Conservation (phyloP, 2,888 invertebrate species). For the Conistra vaccinii region DNA sequence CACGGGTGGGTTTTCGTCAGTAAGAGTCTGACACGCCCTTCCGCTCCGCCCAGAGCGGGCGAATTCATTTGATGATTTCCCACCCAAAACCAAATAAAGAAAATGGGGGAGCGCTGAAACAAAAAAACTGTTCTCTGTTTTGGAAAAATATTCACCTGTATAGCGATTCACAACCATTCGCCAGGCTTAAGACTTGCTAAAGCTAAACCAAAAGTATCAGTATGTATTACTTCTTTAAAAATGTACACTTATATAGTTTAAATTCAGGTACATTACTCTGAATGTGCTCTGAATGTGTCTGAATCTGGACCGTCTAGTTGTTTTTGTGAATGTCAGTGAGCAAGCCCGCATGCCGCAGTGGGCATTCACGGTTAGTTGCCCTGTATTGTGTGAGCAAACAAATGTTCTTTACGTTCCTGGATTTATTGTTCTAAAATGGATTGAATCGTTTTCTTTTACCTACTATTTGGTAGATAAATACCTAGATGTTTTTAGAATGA, state of each 20-base stretch:
- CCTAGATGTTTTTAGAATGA: neutral
- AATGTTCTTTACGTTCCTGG: slow-evolving; percentile 15
- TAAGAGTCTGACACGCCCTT: too few relatives aligned
- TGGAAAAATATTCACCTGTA: too few relatives aligned
- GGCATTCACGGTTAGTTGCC: neutral
- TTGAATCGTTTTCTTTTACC: neutral
- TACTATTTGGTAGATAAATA: neutral
- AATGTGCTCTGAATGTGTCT: neutral
- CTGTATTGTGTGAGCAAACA: slow-evolving; percentile 4
- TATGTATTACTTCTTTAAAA: neutral
- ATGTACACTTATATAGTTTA: too few relatives aligned
- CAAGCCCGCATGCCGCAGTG: slow-evolving; percentile 4
- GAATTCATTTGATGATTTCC: too few relatives aligned
- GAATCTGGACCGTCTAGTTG: neutral
- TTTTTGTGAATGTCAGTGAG: slow-evolving; percentile 8
- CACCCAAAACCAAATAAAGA: too few relatives aligned
- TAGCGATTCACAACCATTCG: too few relatives aligned
- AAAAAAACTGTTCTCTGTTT: too few relatives aligned
- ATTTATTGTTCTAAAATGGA: slow-evolving; percentile 17
- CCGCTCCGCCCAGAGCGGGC: too few relatives aligned
- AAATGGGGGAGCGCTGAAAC: too few relatives aligned
- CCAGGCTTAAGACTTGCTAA: too few relatives aligned
- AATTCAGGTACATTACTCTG: slow-evolving; percentile 2
- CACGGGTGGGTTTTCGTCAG: too few relatives aligned
- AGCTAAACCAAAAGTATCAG: too few relatives aligned